Conservation (phyloP, 2,797 vertebrate genomes). For the Bovichtus diacanthus region DNA sequence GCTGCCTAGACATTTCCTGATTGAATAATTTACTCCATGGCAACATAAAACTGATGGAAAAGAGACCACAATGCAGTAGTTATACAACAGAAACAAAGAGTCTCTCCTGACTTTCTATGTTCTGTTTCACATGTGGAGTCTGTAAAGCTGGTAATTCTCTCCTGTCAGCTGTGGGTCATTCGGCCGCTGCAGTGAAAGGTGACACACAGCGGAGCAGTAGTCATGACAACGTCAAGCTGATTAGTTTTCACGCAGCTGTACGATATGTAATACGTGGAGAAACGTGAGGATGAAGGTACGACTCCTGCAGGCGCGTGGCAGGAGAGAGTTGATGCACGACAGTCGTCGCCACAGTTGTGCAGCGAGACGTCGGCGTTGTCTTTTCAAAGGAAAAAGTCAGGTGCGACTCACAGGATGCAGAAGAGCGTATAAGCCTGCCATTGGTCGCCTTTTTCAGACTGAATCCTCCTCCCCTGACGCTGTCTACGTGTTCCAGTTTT, state of each 20-base stretch:
- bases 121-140: neutral
- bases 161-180: neutral
- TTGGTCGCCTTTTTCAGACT: too few relatives aligned
- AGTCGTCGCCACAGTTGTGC: neutral
- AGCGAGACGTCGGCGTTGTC: too few relatives aligned
- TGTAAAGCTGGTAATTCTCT: neutral
- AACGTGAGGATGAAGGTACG: constrained; percentile 68
- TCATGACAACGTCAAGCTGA: constrained; percentile 79
- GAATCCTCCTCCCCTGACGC: too few relatives aligned
- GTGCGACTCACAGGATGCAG: too few relatives aligned
- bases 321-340: constrained; percentile 32
- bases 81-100: neutral
- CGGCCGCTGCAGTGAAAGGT: too few relatives aligned
- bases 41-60: constrained; percentile 25
- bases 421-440: too few relatives aligned
- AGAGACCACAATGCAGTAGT: neutral
- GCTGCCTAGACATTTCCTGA: constrained; percentile 6
- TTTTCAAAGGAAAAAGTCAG: neutral
- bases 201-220: constrained; percentile 8
- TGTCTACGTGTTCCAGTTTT: too few relatives aligned
- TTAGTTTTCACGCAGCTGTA: constrained; percentile 75
- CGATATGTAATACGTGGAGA: constrained; percentile 63
- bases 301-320: constrained; percentile 74
- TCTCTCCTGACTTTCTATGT: neutral
- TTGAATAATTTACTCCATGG: constrained; percentile 6